Conservation (phyloP, 1,140 invertebrate genomes). For the Aphis craccivora region DNA sequence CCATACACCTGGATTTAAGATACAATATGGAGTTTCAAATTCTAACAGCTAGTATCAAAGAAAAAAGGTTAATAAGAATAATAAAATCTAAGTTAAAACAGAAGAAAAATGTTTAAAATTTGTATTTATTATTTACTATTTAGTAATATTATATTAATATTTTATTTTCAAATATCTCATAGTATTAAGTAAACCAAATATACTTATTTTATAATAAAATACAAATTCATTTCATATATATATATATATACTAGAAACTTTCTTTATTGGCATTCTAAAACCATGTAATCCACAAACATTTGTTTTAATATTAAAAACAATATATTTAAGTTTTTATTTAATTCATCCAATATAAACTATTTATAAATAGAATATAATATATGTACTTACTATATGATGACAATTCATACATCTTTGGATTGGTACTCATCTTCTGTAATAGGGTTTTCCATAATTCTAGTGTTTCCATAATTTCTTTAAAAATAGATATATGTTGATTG, state of each 20-base stretch:
- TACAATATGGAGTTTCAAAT: not conserved
- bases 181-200: not conserved
- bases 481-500: not conserved
- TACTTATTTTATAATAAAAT: not conserved
- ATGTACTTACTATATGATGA: constrained; percentile 31
- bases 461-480: not conserved
- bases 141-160: not conserved
- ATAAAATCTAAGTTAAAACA: not conserved
- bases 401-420: constrained; percentile 31
- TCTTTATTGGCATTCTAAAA: not conserved
- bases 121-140: not conserved
- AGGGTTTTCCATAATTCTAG: constrained; percentile 23
- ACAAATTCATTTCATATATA: not conserved
- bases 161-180: too few relatives aligned
- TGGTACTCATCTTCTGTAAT: constrained; percentile 16
- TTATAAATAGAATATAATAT: not conserved
- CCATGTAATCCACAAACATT: not conserved
- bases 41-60: not conserved
- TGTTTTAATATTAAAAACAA: not conserved
- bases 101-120: too few relatives aligned
- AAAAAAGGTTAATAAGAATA: not conserved
- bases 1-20: not conserved
- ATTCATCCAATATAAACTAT: not conserved
- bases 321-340: too few relatives aligned
- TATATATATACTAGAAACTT: too few relatives aligned